Evolutionary conservation across 2,113 vertebrate genomes (phyloP).

Genomic region (Sterrhoptilus dennistouni): DNA sequence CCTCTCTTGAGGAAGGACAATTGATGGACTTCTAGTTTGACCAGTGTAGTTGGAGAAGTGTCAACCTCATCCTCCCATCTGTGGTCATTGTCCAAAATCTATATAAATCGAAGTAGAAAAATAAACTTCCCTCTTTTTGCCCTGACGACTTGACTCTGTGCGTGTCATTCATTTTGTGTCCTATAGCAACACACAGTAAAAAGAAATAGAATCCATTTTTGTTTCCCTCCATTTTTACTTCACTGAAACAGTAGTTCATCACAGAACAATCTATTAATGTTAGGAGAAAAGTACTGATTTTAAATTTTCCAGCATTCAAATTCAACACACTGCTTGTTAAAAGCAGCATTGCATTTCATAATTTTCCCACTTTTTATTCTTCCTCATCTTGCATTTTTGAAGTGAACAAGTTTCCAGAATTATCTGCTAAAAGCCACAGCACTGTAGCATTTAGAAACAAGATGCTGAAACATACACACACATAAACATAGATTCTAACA

Average conservation of each 20-base stretch:
- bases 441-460: background rate
- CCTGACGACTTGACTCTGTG: too few relatives aligned
- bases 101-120: too few relatives aligned
- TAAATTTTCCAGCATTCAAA: background rate
- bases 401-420: background rate
- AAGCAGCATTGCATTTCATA: background rate
- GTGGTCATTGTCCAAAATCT: too few relatives aligned
- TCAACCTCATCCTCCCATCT: too few relatives aligned
- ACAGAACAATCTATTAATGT: background rate
- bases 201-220: background rate
- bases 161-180: too few relatives aligned
- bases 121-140: too few relatives aligned
- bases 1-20: too few relatives aligned
- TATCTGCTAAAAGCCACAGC: background rate
- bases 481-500: background rate
- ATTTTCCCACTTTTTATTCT: background rate
- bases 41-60: too few relatives aligned
- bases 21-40: too few relatives aligned
- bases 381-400: background rate
- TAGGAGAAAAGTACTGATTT: background rate
- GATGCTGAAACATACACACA: background rate
- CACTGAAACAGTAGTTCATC: background rate
- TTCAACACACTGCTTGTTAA: background rate
- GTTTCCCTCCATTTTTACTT: background rate
- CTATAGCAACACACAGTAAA: background rate